Base-by-base conservation (phyloP, 2,113 vertebrate genomes). In the Campylomormyrus numenius region DNA sequence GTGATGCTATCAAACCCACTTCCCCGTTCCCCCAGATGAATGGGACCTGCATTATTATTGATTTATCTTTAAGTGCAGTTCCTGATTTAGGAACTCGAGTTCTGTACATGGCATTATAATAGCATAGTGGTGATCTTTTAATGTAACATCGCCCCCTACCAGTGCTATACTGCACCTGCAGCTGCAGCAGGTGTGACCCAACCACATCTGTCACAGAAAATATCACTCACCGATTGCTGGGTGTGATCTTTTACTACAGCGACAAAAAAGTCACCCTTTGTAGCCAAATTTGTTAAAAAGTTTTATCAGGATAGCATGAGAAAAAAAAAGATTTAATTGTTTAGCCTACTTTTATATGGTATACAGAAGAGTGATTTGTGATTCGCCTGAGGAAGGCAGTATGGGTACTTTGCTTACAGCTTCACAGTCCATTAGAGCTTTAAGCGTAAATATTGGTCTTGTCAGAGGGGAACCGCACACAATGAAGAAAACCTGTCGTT, bases 361-460 rank as follows among this genome's bases (percentile, higher is more conserved):
- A 10, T 85, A 48, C 17, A 24, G 83, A 46, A 45, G 80, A 48
- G 83, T 46, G 83, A 42, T 77, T 19, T 77, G 31, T 85, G 39
- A 85, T 11, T 85, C n/a, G 45, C 24, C 39, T 48, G 42, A 24
- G 80, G 80, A 46, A 85, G 1, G 62, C 3, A 13, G n/a, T 11
- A 48, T 9, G 1, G 48, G 10, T 48, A 48, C 80, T 46, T 39
- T 21, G 10, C 45, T 21, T 46, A 45, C 80, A 48, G 45, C 45
- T 46, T 85, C 39, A 85, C 83, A 48, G 19, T 85, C 83, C 83
- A 85, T 85, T 85, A 85, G 45, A 42, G 83, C 45, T 85, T 85
- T 85, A 48, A 46, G 46, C 39, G 19, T 85, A 85, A 45, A 85
- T 85, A 85, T 85, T 27, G 45, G 45, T 46, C 83, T 85, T 46